Percentiles rank a stretch among this genome's conserved stretches.
These are phyloP conservation scores for Erpornis zantholeuca DNA, from an alignment of 2,113 vertebrate species.

Conservation along the genomic window DNA sequence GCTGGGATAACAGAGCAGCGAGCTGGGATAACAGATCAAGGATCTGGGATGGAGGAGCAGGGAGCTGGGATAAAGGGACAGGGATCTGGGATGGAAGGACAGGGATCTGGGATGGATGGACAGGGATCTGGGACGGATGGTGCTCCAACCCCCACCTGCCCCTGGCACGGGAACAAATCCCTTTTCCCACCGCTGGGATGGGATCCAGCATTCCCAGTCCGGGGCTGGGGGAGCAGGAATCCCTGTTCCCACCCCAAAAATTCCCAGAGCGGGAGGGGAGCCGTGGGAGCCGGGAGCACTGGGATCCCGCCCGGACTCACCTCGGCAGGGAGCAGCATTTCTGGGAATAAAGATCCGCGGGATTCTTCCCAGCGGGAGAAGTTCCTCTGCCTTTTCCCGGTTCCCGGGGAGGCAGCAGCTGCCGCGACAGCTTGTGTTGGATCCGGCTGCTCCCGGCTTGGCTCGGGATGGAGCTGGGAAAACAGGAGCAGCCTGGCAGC, in stretches of 20 bases:
- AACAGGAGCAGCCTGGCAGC: neutral
- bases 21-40: too few relatives aligned
- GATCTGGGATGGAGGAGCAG: too few relatives aligned
- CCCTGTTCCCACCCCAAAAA: too few relatives aligned
- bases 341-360: neutral
- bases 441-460: neutral
- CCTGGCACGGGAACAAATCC: too few relatives aligned
- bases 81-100: too few relatives aligned
- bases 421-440: neutral
- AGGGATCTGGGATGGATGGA: too few relatives aligned
- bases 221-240: too few relatives aligned
- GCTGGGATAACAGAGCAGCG: too few relatives aligned
- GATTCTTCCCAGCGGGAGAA: neutral
- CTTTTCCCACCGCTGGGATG: neutral
- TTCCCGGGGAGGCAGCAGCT: neutral
- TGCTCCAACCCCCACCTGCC: too few relatives aligned
- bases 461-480: neutral
- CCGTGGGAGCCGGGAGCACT: neutral
- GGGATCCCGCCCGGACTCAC: neutral
- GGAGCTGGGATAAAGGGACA: too few relatives aligned
- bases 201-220: neutral
- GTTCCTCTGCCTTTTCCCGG: neutral
- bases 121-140: too few relatives aligned
- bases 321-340: rapidly evolving
- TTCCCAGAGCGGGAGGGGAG: too few relatives aligned